phyloP scores from a whole-genome alignment of 2,113 vertebrate species.

The Sardina pilchardus region DNA sequence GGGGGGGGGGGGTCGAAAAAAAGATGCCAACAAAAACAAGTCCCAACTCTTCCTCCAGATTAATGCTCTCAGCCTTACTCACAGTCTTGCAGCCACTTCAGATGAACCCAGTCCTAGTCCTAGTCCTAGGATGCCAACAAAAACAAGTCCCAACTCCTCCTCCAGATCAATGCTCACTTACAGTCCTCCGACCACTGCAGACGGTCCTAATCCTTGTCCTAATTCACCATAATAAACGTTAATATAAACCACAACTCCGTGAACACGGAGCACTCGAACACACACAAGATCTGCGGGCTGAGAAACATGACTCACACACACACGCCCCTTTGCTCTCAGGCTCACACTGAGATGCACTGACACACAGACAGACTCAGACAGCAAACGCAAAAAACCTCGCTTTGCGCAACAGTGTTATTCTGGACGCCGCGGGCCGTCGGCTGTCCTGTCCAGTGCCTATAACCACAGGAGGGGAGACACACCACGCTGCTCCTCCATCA shows the following conservation, averaged over 20 bases:
- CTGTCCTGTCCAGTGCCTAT: neutral
- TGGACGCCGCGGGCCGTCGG: neutral
- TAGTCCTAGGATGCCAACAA: neutral
- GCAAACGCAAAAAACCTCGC: neutral
- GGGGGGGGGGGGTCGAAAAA: neutral
- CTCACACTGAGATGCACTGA: neutral
- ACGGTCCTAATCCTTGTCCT: too few relatives aligned
- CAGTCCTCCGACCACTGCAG: too few relatives aligned
- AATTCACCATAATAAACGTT: too few relatives aligned
- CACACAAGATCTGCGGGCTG: too few relatives aligned
- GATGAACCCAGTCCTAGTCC: too few relatives aligned
- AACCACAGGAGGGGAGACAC: neutral
- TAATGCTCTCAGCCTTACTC: neutral
- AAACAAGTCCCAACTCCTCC: neutral
- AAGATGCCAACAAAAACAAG: neutral
- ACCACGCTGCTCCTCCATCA: neutral
- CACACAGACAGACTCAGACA: neutral
- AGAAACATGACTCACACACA: neutral
- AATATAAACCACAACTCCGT: too few relatives aligned
- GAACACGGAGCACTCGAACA: too few relatives aligned
- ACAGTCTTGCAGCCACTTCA: too few relatives aligned
- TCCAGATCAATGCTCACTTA: neutral
- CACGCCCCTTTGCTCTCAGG: neutral
- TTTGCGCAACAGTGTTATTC: too few relatives aligned
- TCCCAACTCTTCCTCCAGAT: too few relatives aligned